Base-by-base conservation (phyloP, 30 jellyfish, hydroid and myxozoan species). In the Morbakka virulenta region DNA sequence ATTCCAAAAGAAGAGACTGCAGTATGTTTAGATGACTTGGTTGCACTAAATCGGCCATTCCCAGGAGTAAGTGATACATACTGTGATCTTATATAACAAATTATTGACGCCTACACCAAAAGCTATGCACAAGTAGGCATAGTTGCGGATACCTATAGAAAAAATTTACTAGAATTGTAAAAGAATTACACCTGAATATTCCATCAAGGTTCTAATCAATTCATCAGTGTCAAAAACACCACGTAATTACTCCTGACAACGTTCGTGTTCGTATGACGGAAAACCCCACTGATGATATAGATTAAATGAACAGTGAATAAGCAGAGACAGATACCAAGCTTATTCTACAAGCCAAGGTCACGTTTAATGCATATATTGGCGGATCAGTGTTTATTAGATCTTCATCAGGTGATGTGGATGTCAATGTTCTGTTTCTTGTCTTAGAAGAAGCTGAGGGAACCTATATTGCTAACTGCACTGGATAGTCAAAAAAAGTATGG, bases 391-490 rank as follows among this genome's bases (percentile, higher is more conserved):
- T 76, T 76, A 65, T 76, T 32, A 31, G 80, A 29, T 57, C 79
- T 32, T 79, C 79, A 57, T 62, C 87, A 32, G 87, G 79, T 3
- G 87, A 76, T 41, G 87, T 76, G 69, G 87, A 76, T 62, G 62
- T 76, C 68, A 76, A 31, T 57, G 27, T 76, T 28, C 57, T 76
- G 70, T 61, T 57, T 36, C 57, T 41, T 17, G 17, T 17, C 17
- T 41, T 41, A 17, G 57, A 41, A 41, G 57, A 41, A 9, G 17
- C 57, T 17, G 57, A 41, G 13, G 17, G 57, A 41, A 41, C 17
- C 57, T 41, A 41, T 41, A 41, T 41, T 41, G 57, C 9, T 41
- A 6, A 41, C 57, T 9, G 57, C 57, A 41, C 57, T 6, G 57
- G 57, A 41, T 6, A 41, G 57, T 41, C 57, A 41, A 41, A 17